phyloP scores from a whole-genome alignment of 2,797 vertebrate species.

The Sandelia bainsii region DNA sequence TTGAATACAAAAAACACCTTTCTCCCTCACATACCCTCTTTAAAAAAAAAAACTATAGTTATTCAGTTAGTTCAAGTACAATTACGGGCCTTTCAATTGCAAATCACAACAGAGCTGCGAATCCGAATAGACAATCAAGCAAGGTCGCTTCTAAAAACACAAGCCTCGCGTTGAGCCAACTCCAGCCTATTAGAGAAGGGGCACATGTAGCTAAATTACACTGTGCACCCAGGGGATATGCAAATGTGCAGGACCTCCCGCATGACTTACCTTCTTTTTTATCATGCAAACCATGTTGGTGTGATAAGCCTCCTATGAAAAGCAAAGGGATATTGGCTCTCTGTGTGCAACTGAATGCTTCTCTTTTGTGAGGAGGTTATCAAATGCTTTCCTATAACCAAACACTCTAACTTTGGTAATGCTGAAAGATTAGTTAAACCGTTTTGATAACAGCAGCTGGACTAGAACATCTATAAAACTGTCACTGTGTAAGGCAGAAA shows the following conservation, averaged over 20 bases:
- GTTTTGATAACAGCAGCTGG: constrained; percentile 63
- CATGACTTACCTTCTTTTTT: constrained; percentile 81
- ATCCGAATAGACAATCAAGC: constrained; percentile 79
- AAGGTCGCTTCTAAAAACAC: constrained; percentile 75
- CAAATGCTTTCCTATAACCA: constrained; percentile 50
- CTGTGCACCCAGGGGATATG: constrained; percentile 78
- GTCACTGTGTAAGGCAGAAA: constrained; percentile 22
- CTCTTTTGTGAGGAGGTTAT: constrained; percentile 53
- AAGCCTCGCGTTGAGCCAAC: constrained; percentile 72
- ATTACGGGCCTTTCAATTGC: constrained; percentile 85
- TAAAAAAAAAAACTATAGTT: constrained; percentile 61
- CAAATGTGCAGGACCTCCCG: constrained; percentile 81
- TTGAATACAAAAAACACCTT: constrained; percentile 43
- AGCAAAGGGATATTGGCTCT: constrained; percentile 57
- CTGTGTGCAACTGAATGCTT: constrained; percentile 36
- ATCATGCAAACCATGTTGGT: constrained; percentile 81
- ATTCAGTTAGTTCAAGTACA: constrained; percentile 85
- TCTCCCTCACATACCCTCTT: constrained; percentile 42
- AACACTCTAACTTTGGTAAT: constrained; percentile 55
- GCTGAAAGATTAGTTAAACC: constrained; percentile 72
- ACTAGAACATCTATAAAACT: constrained; percentile 62
- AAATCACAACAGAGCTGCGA: constrained; percentile 80
- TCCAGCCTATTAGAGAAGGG: constrained; percentile 80
- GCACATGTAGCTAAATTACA: constrained; percentile 87
- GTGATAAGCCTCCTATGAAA: constrained; percentile 72